phyloP scores from a whole-genome alignment of 2,888 invertebrate genomes.

The Nomada lathburiana region DNA sequence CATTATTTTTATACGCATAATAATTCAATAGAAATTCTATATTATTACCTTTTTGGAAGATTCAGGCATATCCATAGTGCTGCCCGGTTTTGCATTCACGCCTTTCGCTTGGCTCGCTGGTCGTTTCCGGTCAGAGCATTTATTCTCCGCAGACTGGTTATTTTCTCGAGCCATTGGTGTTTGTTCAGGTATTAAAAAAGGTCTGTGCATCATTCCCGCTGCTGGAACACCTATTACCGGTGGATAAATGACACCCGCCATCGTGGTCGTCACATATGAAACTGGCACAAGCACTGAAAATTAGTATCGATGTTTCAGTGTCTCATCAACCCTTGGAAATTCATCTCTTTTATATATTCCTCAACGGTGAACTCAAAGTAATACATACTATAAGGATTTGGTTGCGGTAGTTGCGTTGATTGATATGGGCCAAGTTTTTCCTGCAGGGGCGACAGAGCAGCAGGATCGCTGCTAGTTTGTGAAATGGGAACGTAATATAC shows the following conservation, averaged over 20 bases:
- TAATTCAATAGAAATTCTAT: not conserved
- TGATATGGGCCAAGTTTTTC: conserved; percentile 45
- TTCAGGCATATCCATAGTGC: conserved; percentile 86
- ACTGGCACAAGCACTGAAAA: conserved; percentile 82
- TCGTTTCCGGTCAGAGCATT: conserved; percentile 72
- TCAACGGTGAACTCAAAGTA: not conserved
- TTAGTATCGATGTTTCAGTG: not conserved
- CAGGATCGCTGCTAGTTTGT: conserved; percentile 72
- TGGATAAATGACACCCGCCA: conserved; percentile 87
- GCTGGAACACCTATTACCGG: conserved; percentile 82
- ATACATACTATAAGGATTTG: conserved; percentile 70
- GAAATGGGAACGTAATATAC: conserved; percentile 87
- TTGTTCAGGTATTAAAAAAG: conserved; percentile 83
- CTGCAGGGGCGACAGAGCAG: conserved; percentile 36
- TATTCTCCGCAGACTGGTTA: conserved; percentile 45
- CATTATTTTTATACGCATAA: not conserved
- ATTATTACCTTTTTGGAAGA: conserved; percentile 85
- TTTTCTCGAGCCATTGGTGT: conserved; percentile 59
- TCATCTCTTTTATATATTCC: too few relatives aligned
- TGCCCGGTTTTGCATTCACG: conserved; percentile 86
- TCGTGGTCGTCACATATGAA: conserved; percentile 85
- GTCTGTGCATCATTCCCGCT: conserved; percentile 87
- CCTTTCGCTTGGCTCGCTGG: conserved; percentile 86
- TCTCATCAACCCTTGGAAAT: not conserved
- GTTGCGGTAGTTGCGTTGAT: conserved; percentile 32